A percentile compares a stretch with the other conserved stretches of the same genome.
Evolutionary conservation across 1,140 invertebrate species (phyloP).

Genomic region (Dendrolimus kikuchii): DNA sequence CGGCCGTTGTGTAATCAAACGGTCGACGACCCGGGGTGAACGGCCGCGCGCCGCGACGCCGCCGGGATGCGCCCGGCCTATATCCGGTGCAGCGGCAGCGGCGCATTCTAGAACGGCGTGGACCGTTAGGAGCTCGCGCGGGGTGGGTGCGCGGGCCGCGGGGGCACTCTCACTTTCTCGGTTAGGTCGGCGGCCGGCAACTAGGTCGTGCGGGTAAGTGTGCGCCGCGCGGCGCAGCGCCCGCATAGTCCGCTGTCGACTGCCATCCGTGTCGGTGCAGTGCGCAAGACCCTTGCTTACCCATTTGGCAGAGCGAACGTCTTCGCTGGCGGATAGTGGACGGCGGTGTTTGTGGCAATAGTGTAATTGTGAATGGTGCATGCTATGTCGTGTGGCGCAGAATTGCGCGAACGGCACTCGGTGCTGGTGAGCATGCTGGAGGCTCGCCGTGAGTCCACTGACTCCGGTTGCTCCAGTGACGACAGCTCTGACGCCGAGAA

Average conservation of each 20-base stretch:
- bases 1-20: conserved; percentile 61
- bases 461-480: conserved; percentile 77
- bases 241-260: conserved; percentile 61
- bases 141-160: conserved; percentile 29
- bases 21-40: conserved; percentile 67
- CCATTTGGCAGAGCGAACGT: conserved; percentile 14
- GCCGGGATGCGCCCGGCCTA: conserved; percentile 68
- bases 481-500: conserved; percentile 57
- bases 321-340: conserved; percentile 23
- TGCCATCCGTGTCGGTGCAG: conserved; percentile 55
- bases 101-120: conserved; percentile 67
- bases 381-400: conserved; percentile 59
- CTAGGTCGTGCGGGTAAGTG: conserved; percentile 77
- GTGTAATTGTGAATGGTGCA: conserved; percentile 54
- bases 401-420: conserved; percentile 63
- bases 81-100: conserved; percentile 67
- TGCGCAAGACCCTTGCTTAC: conserved; percentile 20
- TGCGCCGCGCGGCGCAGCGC: conserved; percentile 64
- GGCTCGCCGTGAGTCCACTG: conserved; percentile 65
- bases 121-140: conserved; percentile 57
- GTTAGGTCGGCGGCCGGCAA: conserved; percentile 76
- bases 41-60: conserved; percentile 57
- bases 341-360: conserved; percentile 43
- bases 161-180: conserved; percentile 77
- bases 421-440: conserved; percentile 73